Conservation (phyloP, 2,888 invertebrate species). For the Eudemis profundana region DNA sequence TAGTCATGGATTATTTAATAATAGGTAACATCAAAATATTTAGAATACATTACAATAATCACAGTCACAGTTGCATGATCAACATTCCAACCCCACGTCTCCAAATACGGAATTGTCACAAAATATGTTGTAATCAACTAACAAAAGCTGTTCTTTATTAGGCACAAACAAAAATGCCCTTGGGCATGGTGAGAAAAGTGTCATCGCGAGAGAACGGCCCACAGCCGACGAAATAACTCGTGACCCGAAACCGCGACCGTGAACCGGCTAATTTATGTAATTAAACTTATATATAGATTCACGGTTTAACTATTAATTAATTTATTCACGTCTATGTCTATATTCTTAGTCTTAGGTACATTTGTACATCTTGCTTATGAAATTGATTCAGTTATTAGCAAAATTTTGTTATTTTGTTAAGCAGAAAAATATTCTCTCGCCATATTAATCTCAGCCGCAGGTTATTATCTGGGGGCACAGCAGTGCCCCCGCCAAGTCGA, state of each 20-base stretch:
- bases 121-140: slow-evolving; percentile 18
- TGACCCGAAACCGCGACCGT: slow-evolving; percentile 29
- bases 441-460: too few relatives aligned
- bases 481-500: too few relatives aligned
- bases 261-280: slow-evolving; percentile 32
- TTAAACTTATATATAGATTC: slow-evolving; percentile 26
- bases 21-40: too few relatives aligned
- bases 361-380: too few relatives aligned
- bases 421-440: too few relatives aligned
- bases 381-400: too few relatives aligned
- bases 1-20: too few relatives aligned
- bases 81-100: neutral
- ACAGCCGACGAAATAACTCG: slow-evolving; percentile 28
- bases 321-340: too few relatives aligned
- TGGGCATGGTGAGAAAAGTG: slow-evolving; percentile 31
- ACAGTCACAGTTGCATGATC: neutral
- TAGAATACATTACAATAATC: too few relatives aligned
- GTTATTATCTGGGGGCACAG: too few relatives aligned
- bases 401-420: too few relatives aligned
- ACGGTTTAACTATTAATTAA: slow-evolving; percentile 10
- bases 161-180: slow-evolving; percentile 30
- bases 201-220: slow-evolving; percentile 25
- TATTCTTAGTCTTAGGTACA: too few relatives aligned
- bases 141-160: slow-evolving; percentile 17
- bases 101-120: slow-evolving; percentile 14